These are phyloP conservation scores for Sciurus vulgaris DNA, from an alignment of 2,797 vertebrate species.

Conservation along the genomic window DNA sequence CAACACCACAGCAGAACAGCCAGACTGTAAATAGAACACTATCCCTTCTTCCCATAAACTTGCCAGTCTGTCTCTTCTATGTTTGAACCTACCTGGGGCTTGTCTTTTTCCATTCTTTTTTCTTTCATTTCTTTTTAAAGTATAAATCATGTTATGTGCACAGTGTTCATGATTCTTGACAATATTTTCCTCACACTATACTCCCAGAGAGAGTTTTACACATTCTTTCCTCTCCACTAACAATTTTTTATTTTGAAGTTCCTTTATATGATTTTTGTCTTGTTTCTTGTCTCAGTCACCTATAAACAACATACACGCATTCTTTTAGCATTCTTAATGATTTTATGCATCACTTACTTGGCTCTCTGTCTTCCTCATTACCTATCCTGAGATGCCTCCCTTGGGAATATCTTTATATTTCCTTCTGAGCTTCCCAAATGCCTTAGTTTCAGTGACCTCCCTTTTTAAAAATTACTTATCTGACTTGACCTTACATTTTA, in stretches of 20 bases:
- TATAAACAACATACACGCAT: not conserved
- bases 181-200: not conserved
- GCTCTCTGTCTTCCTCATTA: not conserved
- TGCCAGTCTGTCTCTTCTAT: not conserved
- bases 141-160: not conserved
- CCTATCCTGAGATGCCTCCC: not conserved
- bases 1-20: not conserved
- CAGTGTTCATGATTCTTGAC: slow-evolving; percentile 35
- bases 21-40: not conserved
- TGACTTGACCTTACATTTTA: not conserved
- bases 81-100: not conserved
- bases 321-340: not conserved
- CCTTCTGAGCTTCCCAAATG: not conserved
- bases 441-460: not conserved
- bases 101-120: not conserved
- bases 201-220: not conserved
- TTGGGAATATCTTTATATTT: not conserved
- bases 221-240: not conserved
- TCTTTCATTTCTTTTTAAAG: not conserved
- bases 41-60: not conserved
- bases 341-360: not conserved
- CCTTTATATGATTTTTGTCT: slow-evolving; percentile 12
- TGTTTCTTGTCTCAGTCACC: not conserved
- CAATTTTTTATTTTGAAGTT: slow-evolving; percentile 44
- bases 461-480: not conserved